A percentile compares a stretch with the other conserved stretches of the same genome.
Evolutionary conservation across 2,888 invertebrate genomes (phyloP).

Genomic region (Apotomis capreana): DNA sequence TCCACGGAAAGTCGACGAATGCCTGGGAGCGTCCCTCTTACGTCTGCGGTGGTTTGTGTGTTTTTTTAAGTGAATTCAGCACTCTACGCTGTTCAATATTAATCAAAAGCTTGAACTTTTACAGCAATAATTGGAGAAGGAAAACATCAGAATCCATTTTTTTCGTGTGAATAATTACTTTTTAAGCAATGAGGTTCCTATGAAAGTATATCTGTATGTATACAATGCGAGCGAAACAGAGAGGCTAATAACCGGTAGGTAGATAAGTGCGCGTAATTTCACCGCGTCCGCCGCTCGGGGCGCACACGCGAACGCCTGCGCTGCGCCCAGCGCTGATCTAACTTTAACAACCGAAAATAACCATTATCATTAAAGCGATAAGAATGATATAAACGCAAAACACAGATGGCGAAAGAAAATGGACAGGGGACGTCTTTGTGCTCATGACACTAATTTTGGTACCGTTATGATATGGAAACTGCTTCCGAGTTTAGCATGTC

Average conservation of each 20-base stretch:
- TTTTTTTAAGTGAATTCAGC: constrained; percentile 54
- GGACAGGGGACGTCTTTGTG: constrained; percentile 59
- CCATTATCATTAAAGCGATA: constrained; percentile 51
- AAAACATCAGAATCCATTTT: constrained; percentile 1
- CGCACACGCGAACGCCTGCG: constrained; percentile 75
- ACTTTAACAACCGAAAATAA: constrained; percentile 51
- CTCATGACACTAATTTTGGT: constrained; percentile 61
- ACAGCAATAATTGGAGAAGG: constrained; percentile 10
- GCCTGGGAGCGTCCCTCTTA: constrained; percentile 47
- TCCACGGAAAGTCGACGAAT: constrained; percentile 52
- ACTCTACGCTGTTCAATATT: constrained; percentile 50
- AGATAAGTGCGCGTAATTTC: constrained; percentile 78
- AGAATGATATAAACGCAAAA: constrained; percentile 45
- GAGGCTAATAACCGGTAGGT: constrained; percentile 63
- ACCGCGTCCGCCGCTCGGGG: constrained; percentile 72
- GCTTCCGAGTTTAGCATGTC: constrained; percentile 65
- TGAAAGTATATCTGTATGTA: constrained; percentile 51
- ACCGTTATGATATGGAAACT: constrained; percentile 74
- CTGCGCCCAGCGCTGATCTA: constrained; percentile 54
- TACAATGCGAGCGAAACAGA: constrained; percentile 63
- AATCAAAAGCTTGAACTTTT: constrained; percentile 50
- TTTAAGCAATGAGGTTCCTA: constrained; percentile 2
- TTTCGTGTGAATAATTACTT: constrained; percentile 1
- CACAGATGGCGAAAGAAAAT: constrained; percentile 33
- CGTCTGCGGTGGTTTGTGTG: constrained; percentile 56